These are phyloP conservation scores for Symphodus melops DNA, from an alignment of 2,113 vertebrate genomes.

Conservation along the genomic window DNA sequence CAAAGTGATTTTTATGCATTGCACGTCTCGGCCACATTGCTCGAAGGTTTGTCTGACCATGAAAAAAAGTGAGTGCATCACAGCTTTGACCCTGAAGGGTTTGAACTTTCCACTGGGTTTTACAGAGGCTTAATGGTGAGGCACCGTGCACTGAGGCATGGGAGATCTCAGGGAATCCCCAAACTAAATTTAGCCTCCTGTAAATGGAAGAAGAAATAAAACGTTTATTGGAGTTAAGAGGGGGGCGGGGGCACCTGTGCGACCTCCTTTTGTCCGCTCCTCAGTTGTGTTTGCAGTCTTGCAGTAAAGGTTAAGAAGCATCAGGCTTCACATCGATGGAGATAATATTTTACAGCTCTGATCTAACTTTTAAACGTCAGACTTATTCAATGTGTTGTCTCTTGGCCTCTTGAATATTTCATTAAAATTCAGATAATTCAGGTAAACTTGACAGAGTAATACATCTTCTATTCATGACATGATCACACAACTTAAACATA, in stretches of 20 bases:
- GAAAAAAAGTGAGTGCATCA: not conserved
- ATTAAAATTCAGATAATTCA: slow-evolving; percentile 2
- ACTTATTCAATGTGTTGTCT: slow-evolving; percentile 4
- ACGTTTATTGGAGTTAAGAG: slow-evolving; percentile 49
- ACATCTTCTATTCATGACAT: not conserved
- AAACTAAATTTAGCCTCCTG: slow-evolving; percentile 63
- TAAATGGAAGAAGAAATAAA: slow-evolving; percentile 60
- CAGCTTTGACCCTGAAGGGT: slow-evolving; percentile 32
- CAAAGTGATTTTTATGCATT: slow-evolving; percentile 12
- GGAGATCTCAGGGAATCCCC: slow-evolving; percentile 61
- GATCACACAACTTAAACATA: too few relatives aligned
- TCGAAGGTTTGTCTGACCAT: slow-evolving; percentile 20
- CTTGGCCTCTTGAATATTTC: not conserved
- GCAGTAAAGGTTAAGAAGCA: slow-evolving; percentile 12
- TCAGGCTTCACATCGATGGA: slow-evolving; percentile 7
- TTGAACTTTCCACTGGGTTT: slow-evolving; percentile 48
- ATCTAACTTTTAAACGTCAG: slow-evolving; percentile 10
- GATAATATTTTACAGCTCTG: not conserved
- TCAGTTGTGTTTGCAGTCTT: slow-evolving; percentile 43
- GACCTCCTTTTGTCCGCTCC: slow-evolving; percentile 44
- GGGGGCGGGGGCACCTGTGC: slow-evolving; percentile 61
- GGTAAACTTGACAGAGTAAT: not conserved
- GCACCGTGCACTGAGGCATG: slow-evolving; percentile 44
- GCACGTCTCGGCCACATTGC: slow-evolving; percentile 20
- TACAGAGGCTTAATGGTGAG: slow-evolving; percentile 18